Conservation (phyloP, 1,140 invertebrate genomes). For the Laupala kohalensis region DNA sequence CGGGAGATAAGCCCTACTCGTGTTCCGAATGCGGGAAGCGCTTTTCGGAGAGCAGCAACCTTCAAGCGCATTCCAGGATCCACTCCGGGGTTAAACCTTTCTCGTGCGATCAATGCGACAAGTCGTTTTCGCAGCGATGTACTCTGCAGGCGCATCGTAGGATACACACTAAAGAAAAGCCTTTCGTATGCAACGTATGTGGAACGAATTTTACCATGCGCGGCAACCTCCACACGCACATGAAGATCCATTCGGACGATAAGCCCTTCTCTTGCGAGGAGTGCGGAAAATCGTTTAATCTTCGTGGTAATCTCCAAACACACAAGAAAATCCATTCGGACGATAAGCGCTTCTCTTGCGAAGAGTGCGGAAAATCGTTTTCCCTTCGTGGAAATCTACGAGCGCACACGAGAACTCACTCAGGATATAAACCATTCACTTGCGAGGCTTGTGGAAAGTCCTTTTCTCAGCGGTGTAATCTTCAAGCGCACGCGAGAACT, state of each 20-base stretch:
- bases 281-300: conserved; percentile 34
- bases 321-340: conserved; percentile 26
- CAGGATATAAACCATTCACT: conserved; percentile 30
- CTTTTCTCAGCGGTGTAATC: conserved; percentile 37
- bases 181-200: conserved; percentile 39
- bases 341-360: conserved; percentile 14
- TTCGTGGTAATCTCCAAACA: conserved; percentile 30
- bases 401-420: conserved; percentile 35
- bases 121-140: conserved; percentile 37
- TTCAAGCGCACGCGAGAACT: conserved; percentile 35
- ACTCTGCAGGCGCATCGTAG: conserved; percentile 39
- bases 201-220: conserved; percentile 38
- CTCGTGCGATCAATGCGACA: conserved; percentile 57
- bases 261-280: conserved; percentile 34
- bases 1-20: conserved; percentile 34
- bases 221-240: conserved; percentile 29
- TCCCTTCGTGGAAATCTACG: conserved; percentile 32
- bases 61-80: conserved; percentile 61
- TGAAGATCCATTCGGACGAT: conserved; percentile 32
- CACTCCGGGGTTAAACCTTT: conserved; percentile 68
- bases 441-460: conserved; percentile 36
- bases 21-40: conserved; percentile 52
- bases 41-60: conserved; percentile 62
- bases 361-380: conserved; percentile 12
- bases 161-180: conserved; percentile 52